Evolutionary conservation across 2,113 vertebrate genomes (phyloP).

Genomic region (Malurus melanocephalus): DNA sequence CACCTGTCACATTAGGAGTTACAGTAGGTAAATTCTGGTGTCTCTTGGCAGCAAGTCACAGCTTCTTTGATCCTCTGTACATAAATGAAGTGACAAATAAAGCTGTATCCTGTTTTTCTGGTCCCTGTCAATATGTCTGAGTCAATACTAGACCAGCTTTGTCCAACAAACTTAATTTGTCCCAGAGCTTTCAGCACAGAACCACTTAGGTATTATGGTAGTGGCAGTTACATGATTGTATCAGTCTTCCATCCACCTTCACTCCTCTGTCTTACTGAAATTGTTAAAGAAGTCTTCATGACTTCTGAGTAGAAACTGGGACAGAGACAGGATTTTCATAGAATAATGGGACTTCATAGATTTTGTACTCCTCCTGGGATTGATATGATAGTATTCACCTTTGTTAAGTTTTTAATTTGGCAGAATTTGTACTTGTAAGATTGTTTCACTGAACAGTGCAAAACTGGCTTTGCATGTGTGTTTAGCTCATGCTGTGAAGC

Average conservation of each 20-base stretch:
- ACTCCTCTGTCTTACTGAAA: background rate
- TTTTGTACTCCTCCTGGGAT: background rate
- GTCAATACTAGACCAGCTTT: background rate
- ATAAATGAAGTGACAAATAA: background rate
- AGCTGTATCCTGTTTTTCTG: background rate
- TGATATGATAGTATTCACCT: background rate
- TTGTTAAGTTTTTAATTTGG: background rate
- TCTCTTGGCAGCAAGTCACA: background rate
- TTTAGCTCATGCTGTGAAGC: background rate
- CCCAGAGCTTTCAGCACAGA: background rate
- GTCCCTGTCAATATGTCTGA: background rate
- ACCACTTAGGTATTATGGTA: background rate
- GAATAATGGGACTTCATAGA: background rate
- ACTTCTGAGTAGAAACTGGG: background rate
- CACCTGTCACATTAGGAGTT: no score
- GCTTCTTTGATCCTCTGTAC: background rate
- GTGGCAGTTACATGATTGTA: background rate
- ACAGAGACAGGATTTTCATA: background rate
- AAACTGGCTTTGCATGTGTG: background rate
- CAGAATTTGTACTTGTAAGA: background rate
- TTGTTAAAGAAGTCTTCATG: background rate
- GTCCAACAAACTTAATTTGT: background rate
- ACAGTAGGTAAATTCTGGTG: background rate
- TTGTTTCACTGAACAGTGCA: background rate
- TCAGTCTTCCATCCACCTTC: background rate